A percentile compares a stretch with the other conserved stretches of the same genome.
phyloP scores from a whole-genome alignment of 2,797 vertebrate genomes.

The Ataeniobius toweri region DNA sequence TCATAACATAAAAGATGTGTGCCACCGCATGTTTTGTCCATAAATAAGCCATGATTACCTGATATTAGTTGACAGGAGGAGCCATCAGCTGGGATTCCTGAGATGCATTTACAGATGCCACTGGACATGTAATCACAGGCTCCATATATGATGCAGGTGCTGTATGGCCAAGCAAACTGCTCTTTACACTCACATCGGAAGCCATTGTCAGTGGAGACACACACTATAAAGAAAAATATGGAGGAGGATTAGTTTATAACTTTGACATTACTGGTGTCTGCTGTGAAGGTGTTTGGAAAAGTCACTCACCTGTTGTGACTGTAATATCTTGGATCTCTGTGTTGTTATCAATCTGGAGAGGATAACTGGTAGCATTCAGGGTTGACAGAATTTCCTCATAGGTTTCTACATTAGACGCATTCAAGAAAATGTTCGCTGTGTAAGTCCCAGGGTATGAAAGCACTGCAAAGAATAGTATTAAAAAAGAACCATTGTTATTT shows the following conservation, averaged over 20 bases:
- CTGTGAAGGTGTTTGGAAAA: no score
- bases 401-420: constrained; percentile 15
- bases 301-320: constrained; percentile 56
- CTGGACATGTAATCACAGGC: constrained; percentile 34
- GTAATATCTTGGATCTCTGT: constrained; percentile 39
- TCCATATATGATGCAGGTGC: constrained; percentile 30
- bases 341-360: constrained; percentile 40
- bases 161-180: constrained; percentile 34
- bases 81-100: constrained; percentile 20
- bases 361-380: constrained; percentile 41
- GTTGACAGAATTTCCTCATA: constrained; percentile 31
- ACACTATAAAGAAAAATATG: constrained; percentile 31
- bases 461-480: constrained; percentile 20
- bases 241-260: no score
- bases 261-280: not conserved
- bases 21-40: not conserved
- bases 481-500: not conserved
- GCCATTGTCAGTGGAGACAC: constrained; percentile 1
- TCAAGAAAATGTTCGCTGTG: constrained; percentile 44
- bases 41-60: constrained; percentile 19
- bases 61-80: constrained; percentile 41
- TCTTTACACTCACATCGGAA: constrained; percentile 41
- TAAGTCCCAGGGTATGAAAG: constrained; percentile 26
- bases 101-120: constrained; percentile 43
- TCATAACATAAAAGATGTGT: no score